Base-by-base conservation (phyloP, 1,140 invertebrate species). In the Drosophila orena region DNA sequence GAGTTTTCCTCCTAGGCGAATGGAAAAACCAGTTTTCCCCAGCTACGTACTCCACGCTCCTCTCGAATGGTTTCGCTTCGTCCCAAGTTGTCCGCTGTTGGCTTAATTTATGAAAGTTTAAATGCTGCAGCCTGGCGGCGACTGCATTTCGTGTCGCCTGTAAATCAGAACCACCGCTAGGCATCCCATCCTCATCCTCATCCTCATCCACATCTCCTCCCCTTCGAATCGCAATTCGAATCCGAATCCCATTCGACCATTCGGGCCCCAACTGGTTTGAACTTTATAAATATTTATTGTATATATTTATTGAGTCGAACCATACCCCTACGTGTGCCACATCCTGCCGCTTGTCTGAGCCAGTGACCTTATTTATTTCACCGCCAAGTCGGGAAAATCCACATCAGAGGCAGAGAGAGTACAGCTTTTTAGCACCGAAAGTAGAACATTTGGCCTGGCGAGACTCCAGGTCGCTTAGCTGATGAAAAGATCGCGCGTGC, bases 21-120 rank as follows among this genome's bases (percentile, higher is more conserved):
- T 49, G 44, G 71, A 70, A 53, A 69, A 86, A 86, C 83, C 58
- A 47, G 83, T 86, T 86, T 86, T 40, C 62, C 58, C 55, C 61
- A 60, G 69, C 78, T 75, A 57, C n/a, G 3, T 15, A 8, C n/a
- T 3, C 42, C 17, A 17, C 10, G 10, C 40, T 17, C 40, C n/a
- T 5, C 40, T 42, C 40, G 15, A 58, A 58, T 66, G 78, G 75
- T 81, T 83, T 81, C 65, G 81, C 66, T 56, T 71, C 66, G 58
- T 68, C 81, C 61, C 49, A 58, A 52, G 72, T 64, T 44, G 68
- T 53, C 74, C 34, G 58, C 35, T 52, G 30, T 60, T 47, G 49
- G 81, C 58, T 88, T 86, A 83, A 88, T 86, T 86, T 88, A 86
- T 86, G 83, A 86, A 86, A 88, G 83, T 86, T 83, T 88, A 86